These are phyloP conservation scores for Galeopterus variegatus DNA, from an alignment of 2,113 vertebrate genomes.

Conservation along the genomic window DNA sequence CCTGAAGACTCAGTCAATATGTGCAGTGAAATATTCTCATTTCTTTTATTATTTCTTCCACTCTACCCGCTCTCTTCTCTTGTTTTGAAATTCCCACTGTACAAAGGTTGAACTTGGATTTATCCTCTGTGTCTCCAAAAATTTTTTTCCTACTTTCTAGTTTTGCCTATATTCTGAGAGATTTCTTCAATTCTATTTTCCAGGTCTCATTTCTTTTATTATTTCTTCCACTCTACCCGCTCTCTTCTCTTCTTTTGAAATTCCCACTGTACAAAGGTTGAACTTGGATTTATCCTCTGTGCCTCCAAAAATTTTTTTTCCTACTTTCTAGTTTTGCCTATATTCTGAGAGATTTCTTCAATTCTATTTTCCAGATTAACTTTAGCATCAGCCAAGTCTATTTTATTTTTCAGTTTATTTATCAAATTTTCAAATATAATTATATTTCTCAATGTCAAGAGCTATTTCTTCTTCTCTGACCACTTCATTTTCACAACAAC, in stretches of 20 bases:
- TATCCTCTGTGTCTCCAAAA: background rate
- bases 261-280: background rate
- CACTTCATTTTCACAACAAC: background rate
- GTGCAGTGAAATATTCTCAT: background rate
- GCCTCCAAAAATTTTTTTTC: background rate
- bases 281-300: background rate
- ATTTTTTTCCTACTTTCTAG: background rate
- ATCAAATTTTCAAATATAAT: background rate
- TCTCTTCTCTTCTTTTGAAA: background rate
- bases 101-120: background rate
- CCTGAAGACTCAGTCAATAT: background rate
- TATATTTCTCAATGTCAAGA: background rate
- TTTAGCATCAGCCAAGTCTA: background rate
- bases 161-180: background rate
- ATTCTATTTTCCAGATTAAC: background rate
- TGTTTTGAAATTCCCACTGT: background rate
- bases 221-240: background rate
- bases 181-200: background rate
- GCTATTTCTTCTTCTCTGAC: background rate
- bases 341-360: background rate
- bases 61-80: background rate
- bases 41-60: background rate
- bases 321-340: background rate
- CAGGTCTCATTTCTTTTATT: background rate
- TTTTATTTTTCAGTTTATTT: conserved; percentile 27